A percentile compares a stretch with the other conserved stretches of the same genome.
phyloP scores from a whole-genome alignment of 2,888 invertebrate genomes.

The Caenorhabditis macrosperma region DNA sequence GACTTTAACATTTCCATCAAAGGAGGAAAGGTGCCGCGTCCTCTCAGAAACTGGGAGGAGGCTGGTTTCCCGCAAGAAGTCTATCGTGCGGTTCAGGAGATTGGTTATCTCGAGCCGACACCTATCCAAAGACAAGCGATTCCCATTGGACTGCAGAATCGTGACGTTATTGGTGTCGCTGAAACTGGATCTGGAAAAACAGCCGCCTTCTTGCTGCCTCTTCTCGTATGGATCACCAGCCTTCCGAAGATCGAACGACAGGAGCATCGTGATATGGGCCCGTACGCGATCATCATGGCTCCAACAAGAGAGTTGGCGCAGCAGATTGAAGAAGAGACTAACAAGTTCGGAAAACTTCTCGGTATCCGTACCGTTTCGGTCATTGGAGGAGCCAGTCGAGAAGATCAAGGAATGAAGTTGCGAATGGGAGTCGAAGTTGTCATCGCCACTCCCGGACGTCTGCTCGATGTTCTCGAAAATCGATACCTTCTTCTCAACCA shows the following conservation, averaged over 20 bases:
- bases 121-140: constrained; percentile 99
- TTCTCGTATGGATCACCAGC: constrained; percentile 95
- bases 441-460: constrained; percentile 98
- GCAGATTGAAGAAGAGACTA: constrained; percentile 95
- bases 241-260: constrained; percentile 91
- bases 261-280: constrained; percentile 84
- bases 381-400: constrained; percentile 94
- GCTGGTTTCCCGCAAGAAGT: constrained; percentile 91
- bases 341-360: constrained; percentile 94
- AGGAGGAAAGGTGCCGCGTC: constrained; percentile 93
- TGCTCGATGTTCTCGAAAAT: constrained; percentile 98
- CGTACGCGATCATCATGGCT: constrained; percentile 98
- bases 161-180: constrained; percentile 96
- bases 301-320: constrained; percentile 87
- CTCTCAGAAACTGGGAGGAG: constrained; percentile 95
- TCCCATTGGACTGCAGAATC: constrained; percentile 89
- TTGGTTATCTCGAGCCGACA: constrained; percentile 87
- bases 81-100: constrained; percentile 91
- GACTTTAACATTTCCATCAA: constrained; percentile 99
- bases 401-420: constrained; percentile 89
- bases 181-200: constrained; percentile 99
- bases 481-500: constrained; percentile 95
- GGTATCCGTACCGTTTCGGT: constrained; percentile 93
- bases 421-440: constrained; percentile 97
- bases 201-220: constrained; percentile 95